Percentiles rank a stretch among this genome's conserved stretches.
These are phyloP conservation scores for Lindbergichthys nudifrons DNA, from an alignment of 2,797 vertebrate genomes.

Conservation along the genomic window DNA sequence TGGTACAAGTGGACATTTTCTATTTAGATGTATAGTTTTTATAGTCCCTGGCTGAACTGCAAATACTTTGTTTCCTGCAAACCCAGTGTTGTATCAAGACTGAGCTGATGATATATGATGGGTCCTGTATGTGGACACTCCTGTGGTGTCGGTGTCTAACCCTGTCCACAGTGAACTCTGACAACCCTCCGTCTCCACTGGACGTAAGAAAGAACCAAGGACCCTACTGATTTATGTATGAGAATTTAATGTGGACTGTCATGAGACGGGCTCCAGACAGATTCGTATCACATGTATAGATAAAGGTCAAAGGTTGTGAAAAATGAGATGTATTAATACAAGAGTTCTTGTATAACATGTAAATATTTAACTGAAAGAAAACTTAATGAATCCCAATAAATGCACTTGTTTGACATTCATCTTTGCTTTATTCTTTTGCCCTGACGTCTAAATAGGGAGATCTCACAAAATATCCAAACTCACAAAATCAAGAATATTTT, in stretches of 20 bases:
- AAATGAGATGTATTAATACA: slow-evolving; percentile 23
- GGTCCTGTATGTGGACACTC: slow-evolving; percentile 38
- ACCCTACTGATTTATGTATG: slow-evolving; percentile 15
- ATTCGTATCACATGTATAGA: slow-evolving; percentile 14
- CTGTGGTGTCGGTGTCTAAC: slow-evolving; percentile 35
- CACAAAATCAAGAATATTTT: slow-evolving; percentile 37
- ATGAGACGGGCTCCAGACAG: slow-evolving; percentile 3
- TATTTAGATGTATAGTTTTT: slow-evolving; percentile 76
- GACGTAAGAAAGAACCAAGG: background rate
- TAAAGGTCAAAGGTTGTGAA: slow-evolving; percentile 26
- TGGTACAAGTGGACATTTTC: slow-evolving; percentile 55
- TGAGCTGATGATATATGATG: slow-evolving; percentile 10
- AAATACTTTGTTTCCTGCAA: slow-evolving; percentile 37
- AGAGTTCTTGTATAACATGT: slow-evolving; percentile 66
- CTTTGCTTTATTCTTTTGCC: slow-evolving; percentile 25
- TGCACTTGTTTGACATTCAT: slow-evolving; percentile 70
- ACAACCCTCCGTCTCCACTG: slow-evolving; percentile 46
- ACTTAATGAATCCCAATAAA: slow-evolving; percentile 75
- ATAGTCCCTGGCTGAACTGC: slow-evolving; percentile 45
- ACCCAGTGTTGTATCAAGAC: slow-evolving; percentile 53
- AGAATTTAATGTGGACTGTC: slow-evolving; percentile 25
- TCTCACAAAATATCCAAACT: background rate
- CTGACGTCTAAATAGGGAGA: background rate
- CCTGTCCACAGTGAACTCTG: slow-evolving; percentile 22
- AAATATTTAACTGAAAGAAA: slow-evolving; percentile 64